Percentiles rank a stretch among this genome's conserved stretches.
Conservation (phyloP, 2,888 invertebrate genomes). For the Phrixothrix hirtus region DNA sequence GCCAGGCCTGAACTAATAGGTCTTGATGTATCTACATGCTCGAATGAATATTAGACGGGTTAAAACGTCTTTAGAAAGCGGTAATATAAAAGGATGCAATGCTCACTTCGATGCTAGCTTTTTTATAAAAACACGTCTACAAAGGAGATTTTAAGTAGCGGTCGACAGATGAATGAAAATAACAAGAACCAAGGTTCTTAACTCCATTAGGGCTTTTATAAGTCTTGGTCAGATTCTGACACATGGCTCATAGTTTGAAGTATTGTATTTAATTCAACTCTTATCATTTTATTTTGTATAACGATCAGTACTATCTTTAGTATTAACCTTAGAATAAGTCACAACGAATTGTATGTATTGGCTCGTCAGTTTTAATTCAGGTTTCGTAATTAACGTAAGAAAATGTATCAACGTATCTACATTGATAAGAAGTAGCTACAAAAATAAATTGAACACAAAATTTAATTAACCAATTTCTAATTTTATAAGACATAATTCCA, state of each 20-base stretch:
- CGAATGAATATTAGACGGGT: conserved; percentile 44
- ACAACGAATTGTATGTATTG: no score
- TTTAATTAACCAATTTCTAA: no score
- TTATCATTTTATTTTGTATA: conserved; percentile 26
- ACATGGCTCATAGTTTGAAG: conserved; percentile 25
- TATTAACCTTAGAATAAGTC: no score
- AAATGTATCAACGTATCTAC: no score
- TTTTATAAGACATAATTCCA: no score
- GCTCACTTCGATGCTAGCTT: conserved; percentile 33
- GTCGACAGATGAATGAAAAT: conserved; percentile 35
- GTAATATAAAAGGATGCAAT: conserved; percentile 44
- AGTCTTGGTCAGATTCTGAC: conserved; percentile 26
- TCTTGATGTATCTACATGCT: conserved; percentile 36
- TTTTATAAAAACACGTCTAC: conserved; percentile 31
- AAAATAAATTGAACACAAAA: no score
- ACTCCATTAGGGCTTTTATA: conserved; percentile 33
- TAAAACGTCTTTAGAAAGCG: conserved; percentile 55
- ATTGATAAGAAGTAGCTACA: no score
- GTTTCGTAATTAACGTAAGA: no score
- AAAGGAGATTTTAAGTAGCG: conserved; percentile 33
- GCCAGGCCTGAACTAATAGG: conserved; percentile 29
- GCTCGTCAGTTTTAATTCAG: no score
- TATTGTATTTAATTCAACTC: conserved; percentile 27
- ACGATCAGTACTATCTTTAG: conserved; percentile 19
- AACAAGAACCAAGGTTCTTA: conserved; percentile 31